A percentile compares a stretch with the other conserved stretches of the same genome.
Conservation (phyloP, 1,140 invertebrate species). For the Planococcus citri region DNA sequence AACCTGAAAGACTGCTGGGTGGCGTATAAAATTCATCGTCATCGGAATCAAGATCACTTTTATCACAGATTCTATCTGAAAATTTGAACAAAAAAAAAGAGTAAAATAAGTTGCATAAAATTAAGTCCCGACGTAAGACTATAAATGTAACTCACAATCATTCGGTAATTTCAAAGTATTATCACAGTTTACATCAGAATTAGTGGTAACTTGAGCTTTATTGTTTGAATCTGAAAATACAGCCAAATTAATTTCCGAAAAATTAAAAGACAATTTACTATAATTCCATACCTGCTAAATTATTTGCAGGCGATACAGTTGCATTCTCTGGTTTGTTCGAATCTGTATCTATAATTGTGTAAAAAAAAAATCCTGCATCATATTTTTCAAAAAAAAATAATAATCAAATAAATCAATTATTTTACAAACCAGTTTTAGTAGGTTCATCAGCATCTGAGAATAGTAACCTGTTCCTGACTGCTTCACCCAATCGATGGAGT, state of each 20-base stretch:
- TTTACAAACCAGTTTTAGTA: not conserved
- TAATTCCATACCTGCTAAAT: too few relatives aligned
- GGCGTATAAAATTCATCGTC: not conserved
- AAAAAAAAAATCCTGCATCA: too few relatives aligned
- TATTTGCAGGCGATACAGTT: too few relatives aligned
- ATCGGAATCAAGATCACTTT: not conserved
- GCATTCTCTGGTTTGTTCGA: too few relatives aligned
- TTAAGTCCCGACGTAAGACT: too few relatives aligned
- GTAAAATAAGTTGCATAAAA: too few relatives aligned
- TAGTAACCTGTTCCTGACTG: not conserved
- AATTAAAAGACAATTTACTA: too few relatives aligned
- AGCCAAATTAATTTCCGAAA: too few relatives aligned
- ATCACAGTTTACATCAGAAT: not conserved
- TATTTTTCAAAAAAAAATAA: not conserved
- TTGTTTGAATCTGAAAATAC: not conserved
- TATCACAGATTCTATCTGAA: conserved; percentile 4
- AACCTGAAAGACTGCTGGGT: not conserved
- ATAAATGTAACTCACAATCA: not conserved
- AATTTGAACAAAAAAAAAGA: too few relatives aligned
- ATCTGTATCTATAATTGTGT: too few relatives aligned
- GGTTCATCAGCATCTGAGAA: not conserved
- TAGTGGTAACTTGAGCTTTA: not conserved
- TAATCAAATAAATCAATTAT: too few relatives aligned
- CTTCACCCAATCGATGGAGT: not conserved
- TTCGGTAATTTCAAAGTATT: not conserved